A percentile compares a stretch with the other conserved stretches of the same genome.
Evolutionary conservation across 30 jellyfish, hydroid and myxozoan genomes (phyloP).

Genomic region (Aurelia aurita): DNA sequence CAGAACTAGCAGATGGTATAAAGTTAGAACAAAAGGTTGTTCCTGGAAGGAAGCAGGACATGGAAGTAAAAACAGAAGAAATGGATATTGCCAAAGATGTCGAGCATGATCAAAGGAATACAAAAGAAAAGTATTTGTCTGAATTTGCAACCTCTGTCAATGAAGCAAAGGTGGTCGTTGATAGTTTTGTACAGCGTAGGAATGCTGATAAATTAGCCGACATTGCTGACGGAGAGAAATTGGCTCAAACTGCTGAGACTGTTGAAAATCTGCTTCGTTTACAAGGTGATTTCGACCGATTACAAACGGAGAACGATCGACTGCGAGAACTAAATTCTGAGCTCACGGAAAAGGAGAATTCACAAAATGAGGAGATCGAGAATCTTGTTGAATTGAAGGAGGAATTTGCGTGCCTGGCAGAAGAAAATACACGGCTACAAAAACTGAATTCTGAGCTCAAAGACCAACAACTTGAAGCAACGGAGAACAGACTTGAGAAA

Average conservation of each 20-base stretch:
- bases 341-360: too few species aligned
- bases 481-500: neutral
- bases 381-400: neutral
- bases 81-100: neutral
- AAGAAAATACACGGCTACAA: constrained; percentile 16
- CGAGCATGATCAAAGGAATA: neutral
- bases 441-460: neutral
- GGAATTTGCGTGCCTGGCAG: neutral
- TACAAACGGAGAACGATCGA: too few species aligned
- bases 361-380: neutral
- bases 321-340: too few species aligned
- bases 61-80: neutral
- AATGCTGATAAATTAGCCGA: neutral
- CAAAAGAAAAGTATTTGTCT: neutral
- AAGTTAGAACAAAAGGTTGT: neutral
- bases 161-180: constrained; percentile 35
- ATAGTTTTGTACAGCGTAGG: constrained; percentile 3
- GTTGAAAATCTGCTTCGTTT: neutral
- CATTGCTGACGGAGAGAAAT: neutral
- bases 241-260: neutral
- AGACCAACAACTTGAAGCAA: neutral
- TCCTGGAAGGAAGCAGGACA: constrained; percentile 10
- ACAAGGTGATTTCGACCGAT: neutral
- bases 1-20: neutral
- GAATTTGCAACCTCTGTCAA: constrained; percentile 11